Evolutionary conservation across 2,888 invertebrate genomes (phyloP), one percentile per base, ranked within the genome.

Genomic region (Ennomos quercinarius): DNA sequence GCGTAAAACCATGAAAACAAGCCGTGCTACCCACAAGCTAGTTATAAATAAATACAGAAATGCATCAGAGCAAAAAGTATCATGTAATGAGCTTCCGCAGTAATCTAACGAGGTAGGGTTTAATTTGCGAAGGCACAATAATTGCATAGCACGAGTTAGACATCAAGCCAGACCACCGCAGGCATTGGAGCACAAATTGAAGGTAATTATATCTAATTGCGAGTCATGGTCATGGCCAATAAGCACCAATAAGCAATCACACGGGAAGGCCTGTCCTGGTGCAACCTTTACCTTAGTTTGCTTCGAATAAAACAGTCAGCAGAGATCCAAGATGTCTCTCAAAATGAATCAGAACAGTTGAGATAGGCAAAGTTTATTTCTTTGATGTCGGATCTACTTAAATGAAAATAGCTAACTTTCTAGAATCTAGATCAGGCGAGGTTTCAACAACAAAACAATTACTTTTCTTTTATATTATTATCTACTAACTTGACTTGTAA

Each of bases 161-260:
- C 81, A 80, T 82, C 76, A 78, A 78, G 70, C 71, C 80, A 83
- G 86, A 81, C 78, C 85, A 82, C 80, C 86, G 88, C 84, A 88
- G 55, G 82, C 88, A 88, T 86, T 83, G 80, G 79, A 81, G 81
- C 76, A 86, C 88, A 90, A 91, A 92, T 91, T 91, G 87, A 84
- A 87, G 86, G 84, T 91, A 92, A 92, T 92, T 89, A 89, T 81
- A 83, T 81, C 87, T 92, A 92, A 92, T 90, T 89, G 89, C 78
- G 66, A 86, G 81, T 78, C 90, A 92, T 77, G 92, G 92, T 90
- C 92, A 92, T 89, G 92, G 92, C 85, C 89, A 92, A 92, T 91
- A 90, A 91, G 89, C 90, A 91, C 86, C 89, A 89, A 90, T 89
- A 91, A 88, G 88, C 88, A 85, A 83, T 82, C 81, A 83, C 83